These are phyloP conservation scores for Coenobita brevimanus DNA, from an alignment of 1,140 invertebrate species.

Conservation along the genomic window DNA sequence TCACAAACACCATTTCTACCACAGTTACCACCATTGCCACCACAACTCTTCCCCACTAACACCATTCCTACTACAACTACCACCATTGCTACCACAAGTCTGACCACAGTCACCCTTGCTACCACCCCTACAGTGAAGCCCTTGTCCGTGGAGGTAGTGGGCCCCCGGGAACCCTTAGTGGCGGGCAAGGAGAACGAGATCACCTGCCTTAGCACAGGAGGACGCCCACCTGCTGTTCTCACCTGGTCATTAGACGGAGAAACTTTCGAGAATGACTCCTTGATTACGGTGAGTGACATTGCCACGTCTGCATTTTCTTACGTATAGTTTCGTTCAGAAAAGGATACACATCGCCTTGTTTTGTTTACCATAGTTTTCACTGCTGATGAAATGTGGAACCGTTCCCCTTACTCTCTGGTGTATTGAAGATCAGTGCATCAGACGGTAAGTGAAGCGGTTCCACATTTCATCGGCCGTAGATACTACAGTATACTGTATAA, in stretches of 20 bases:
- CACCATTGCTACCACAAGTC: neutral
- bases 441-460: too few relatives aligned
- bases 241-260: conserved; percentile 66
- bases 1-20: too few relatives aligned
- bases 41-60: neutral
- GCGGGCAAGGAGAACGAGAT: conserved; percentile 72
- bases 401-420: too few relatives aligned
- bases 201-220: conserved; percentile 73
- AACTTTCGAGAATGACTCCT: neutral
- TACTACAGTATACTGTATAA: too few relatives aligned
- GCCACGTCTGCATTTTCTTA: too few relatives aligned
- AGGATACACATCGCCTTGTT: too few relatives aligned
- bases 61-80: neutral
- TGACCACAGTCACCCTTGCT: too few relatives aligned
- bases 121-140: conserved; percentile 72
- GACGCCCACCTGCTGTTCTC: conserved; percentile 68
- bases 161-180: conserved; percentile 71
- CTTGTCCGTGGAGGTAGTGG: conserved; percentile 71
- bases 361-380: too few relatives aligned
- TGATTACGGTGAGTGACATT: conserved; percentile 28
- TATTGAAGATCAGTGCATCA: too few relatives aligned
- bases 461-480: too few relatives aligned
- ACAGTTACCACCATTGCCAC: neutral
- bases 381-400: too few relatives aligned
- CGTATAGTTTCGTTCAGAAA: too few relatives aligned